Evolutionary conservation across 1,140 invertebrate species (phyloP).

Genomic region (Steinernema khuongi): DNA sequence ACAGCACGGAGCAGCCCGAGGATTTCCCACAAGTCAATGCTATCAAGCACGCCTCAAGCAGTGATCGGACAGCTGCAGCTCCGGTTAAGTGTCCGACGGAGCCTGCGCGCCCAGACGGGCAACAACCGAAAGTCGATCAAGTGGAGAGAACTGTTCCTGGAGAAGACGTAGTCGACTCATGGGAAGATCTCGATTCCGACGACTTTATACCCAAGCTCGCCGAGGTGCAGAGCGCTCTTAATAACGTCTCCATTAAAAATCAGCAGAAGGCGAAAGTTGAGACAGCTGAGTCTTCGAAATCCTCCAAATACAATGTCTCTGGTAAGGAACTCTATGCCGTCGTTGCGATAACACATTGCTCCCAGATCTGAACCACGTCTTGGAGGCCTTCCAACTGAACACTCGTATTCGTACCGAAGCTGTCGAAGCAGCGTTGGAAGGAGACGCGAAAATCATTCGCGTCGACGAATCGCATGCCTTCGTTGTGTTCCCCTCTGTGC

Average conservation of each 20-base stretch:
- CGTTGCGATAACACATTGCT: background rate
- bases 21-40: too few species aligned
- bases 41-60: too few species aligned
- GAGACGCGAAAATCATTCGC: background rate
- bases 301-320: background rate
- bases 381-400: background rate
- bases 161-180: background rate
- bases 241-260: background rate
- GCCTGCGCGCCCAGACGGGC: too few species aligned
- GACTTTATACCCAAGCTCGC: background rate
- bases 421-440: background rate
- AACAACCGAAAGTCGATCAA: background rate
- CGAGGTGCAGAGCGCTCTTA: background rate
- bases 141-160: background rate
- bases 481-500: background rate
- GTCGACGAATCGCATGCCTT: background rate
- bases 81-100: too few species aligned
- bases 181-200: background rate
- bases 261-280: background rate
- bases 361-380: background rate
- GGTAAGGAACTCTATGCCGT: background rate
- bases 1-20: too few species aligned
- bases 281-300: background rate
- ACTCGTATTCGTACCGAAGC: background rate
- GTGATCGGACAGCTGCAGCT: too few species aligned